A percentile compares a stretch with the other conserved stretches of the same genome.
phyloP scores from a whole-genome alignment of 2,888 invertebrate species.

The Lycaena phlaeas region DNA sequence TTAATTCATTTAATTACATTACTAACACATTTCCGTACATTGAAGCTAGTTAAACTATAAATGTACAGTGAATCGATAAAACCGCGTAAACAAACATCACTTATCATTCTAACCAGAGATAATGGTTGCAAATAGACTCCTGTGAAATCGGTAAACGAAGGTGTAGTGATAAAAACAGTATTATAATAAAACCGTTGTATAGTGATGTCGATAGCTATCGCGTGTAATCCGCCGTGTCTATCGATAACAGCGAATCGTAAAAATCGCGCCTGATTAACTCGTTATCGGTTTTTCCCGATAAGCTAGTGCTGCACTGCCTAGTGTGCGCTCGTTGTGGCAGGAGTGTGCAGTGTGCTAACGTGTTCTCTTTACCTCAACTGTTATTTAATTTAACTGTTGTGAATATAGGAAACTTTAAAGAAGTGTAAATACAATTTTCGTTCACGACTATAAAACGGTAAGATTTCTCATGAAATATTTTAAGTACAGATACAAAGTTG shows the following conservation, averaged over 20 bases:
- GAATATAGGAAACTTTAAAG: no score
- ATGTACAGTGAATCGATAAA: slow-evolving; percentile 7
- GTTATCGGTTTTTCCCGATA: slow-evolving; percentile 34
- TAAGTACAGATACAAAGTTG: no score
- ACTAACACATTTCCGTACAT: no score
- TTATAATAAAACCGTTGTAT: slow-evolving; percentile 19
- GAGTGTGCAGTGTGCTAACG: slow-evolving; percentile 7
- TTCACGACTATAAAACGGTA: no score
- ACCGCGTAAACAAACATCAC: slow-evolving; percentile 6
- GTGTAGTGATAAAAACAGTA: slow-evolving; percentile 9
- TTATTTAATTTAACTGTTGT: no score
- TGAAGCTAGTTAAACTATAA: no score
- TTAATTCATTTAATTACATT: no score
- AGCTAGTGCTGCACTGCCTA: slow-evolving; percentile 16
- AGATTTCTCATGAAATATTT: no score
- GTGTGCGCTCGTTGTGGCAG: slow-evolving; percentile 13
- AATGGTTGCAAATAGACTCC: slow-evolving; percentile 16
- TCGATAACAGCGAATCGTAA: slow-evolving; percentile 59
- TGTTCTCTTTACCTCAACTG: no score
- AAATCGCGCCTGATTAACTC: slow-evolving; percentile 62
- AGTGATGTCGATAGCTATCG: slow-evolving; percentile 51
- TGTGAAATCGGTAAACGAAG: slow-evolving; percentile 17
- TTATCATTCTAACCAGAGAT: slow-evolving; percentile 12
- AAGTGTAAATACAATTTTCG: no score
- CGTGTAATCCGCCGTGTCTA: slow-evolving; percentile 66